Evolutionary conservation across 1,140 invertebrate genomes (phyloP), one percentile per base, ranked within the genome.

Genomic region (Lepidotrigona ventralis): DNA sequence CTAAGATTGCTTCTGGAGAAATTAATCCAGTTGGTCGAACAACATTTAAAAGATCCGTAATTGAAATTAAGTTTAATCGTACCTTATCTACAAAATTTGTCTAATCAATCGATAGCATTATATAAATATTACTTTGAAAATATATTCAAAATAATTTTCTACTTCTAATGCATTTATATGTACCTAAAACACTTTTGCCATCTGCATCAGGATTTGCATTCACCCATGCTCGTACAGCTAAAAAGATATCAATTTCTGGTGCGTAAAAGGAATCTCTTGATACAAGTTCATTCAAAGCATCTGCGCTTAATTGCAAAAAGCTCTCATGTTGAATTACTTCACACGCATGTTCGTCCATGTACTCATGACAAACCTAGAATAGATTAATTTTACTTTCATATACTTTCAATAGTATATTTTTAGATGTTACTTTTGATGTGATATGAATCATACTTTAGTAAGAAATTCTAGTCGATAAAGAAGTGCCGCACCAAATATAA

Each of bases 241-340:
- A 95, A 94, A 99, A 99, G 85, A 99, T 99, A 89, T 99, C 97
- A 46, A 99, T 97, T 95, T 99, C 99, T 9, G 97, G 96, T 0
- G 98, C 98, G 95, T 98, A 99, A 94, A 99, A 99, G 1, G 98
- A 99, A 94, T 99, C 98, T 74, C 98, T 95, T 72, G 96, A 95
- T 60, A 99, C 95, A n/a, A 99, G 95, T 91, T 98, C 97, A 88
- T 96, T 96, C 29, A 98, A 91, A 5, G 97, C 97, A 90, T 95
- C 95, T 95, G 97, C 88, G 80, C 98, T 99, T 9, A 99, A 94
- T 89, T 96, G 95, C 17, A 97, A 92, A 93, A 99, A 99, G 19
- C 96, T 96, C 86, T 98, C 97, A 90, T 98, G 97, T 79, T 96
- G 94, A 64, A 99, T 95, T 19, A 99, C 96, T 74, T 98, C 96